A percentile compares a stretch with the other conserved stretches of the same genome.
phyloP scores from a whole-genome alignment of 1,140 invertebrate species.

The Pinna nobilis region DNA sequence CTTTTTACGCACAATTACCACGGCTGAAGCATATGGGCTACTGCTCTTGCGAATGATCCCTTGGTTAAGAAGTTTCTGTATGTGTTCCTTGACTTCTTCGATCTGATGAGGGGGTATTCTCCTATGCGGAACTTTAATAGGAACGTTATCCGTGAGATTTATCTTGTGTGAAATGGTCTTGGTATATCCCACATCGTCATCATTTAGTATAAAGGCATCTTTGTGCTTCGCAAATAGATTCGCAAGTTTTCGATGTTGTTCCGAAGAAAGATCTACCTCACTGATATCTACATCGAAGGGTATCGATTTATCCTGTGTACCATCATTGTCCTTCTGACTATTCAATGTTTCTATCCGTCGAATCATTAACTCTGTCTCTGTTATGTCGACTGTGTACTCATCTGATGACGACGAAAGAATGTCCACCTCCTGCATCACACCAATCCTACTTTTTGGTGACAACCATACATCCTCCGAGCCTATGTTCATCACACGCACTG shows the following conservation, averaged over 20 bases:
- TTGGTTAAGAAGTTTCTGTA: constrained; percentile 32
- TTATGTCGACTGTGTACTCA: constrained; percentile 12
- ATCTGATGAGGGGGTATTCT: constrained; percentile 41
- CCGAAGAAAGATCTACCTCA: constrained; percentile 14
- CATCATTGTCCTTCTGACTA: too few relatives aligned
- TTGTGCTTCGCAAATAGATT: constrained; percentile 9
- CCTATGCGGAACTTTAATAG: constrained; percentile 26
- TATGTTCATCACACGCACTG: constrained; percentile 23
- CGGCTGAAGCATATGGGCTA: constrained; percentile 37
- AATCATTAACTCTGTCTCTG: constrained; percentile 12
- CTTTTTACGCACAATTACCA: constrained; percentile 44
- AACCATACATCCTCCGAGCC: constrained; percentile 29
- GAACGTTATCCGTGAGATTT: constrained; percentile 21
- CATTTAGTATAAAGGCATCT: constrained; percentile 16
- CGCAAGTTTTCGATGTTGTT: constrained; percentile 7
- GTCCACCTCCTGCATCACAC: constrained; percentile 7
- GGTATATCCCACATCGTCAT: constrained; percentile 34
- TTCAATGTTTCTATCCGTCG: too few relatives aligned
- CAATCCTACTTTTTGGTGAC: constrained; percentile 25
- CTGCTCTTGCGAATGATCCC: constrained; percentile 28
- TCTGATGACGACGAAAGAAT: neutral
- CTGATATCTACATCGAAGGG: constrained; percentile 2
- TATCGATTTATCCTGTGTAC: too few relatives aligned
- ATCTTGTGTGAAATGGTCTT: constrained; percentile 30
- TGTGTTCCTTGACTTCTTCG: constrained; percentile 31